phyloP scores from a whole-genome alignment of 2,113 vertebrate genomes.

The Tyrannus savana region DNA sequence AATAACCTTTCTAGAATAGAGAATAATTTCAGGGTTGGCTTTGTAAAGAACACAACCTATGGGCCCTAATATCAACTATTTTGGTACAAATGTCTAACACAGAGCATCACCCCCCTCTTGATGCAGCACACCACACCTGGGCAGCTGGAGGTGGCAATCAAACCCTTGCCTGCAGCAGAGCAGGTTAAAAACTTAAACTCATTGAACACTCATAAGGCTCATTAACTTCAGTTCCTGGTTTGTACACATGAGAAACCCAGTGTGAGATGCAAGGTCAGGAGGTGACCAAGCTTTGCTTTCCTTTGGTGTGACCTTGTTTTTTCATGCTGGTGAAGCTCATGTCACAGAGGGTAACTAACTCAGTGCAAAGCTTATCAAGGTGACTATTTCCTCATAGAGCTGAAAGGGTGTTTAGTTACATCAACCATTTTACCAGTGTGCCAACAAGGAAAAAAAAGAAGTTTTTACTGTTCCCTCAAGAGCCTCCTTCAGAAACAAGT shows the following conservation, averaged over 20 bases:
- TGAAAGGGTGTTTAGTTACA: background rate
- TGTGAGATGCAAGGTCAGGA: background rate
- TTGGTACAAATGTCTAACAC: background rate
- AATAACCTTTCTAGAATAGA: background rate
- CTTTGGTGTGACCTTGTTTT: accelerated
- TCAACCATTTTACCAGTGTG: background rate
- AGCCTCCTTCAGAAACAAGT: background rate
- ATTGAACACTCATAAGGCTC: background rate
- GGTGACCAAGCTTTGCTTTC: background rate
- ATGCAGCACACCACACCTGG: accelerated
- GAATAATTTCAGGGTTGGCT: background rate
- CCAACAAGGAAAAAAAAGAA: background rate
- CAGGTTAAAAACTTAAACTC: constrained; percentile 10
- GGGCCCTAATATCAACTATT: background rate
- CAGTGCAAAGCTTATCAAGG: accelerated
- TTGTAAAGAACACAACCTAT: background rate
- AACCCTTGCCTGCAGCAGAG: accelerated
- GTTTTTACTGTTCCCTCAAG: background rate
- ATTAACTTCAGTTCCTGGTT: background rate
- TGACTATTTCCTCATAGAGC: background rate
- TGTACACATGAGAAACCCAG: background rate
- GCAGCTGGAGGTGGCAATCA: background rate
- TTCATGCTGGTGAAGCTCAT: accelerated
- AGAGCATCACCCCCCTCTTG: background rate
- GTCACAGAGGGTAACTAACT: background rate